Evolutionary conservation across 2,797 vertebrate genomes (phyloP), one percentile per base, ranked within the genome.

Genomic region (Argyrosomus regius): DNA sequence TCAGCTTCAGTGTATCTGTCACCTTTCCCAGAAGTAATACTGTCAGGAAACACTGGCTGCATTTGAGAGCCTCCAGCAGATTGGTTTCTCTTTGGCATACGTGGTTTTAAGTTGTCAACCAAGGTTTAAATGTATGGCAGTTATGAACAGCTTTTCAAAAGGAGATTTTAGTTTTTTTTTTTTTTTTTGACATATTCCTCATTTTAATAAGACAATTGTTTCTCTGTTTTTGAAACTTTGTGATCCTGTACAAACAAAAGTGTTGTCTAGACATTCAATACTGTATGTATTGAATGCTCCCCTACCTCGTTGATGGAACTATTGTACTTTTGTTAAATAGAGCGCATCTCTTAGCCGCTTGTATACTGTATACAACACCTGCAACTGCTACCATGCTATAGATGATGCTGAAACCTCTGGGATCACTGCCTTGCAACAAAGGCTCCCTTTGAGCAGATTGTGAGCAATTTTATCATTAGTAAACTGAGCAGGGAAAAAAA

Each of bases 401-500:
- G 90, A 93, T 91, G 89, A 92, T 87, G 91, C 89, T 83, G 80
- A 89, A 90, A 89, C 88, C 82, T 83, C 78, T 72, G 80, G 90
- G 92, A 92, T 94, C 88, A 88, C 90, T 90, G 92, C 84, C 87
- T 89, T 67, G 53, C 53, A 88, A 95, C 94, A 95, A 95, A 94
- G 89, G 75, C 82, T 75, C 67, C 88, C 93, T 94, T 95, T 95
- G 79, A 95, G 88, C 59, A 56, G 81, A 81, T 60, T 74, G 84
- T 82, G 84, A 92, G 88, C 85, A 94, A 92, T 94, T 92, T 94
- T 92, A 94, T 95, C 92, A 94, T 94, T 93, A 93, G 93, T 94
- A 94, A 95, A 95, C 87, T 88, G 93, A 95, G 92, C 88, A 93
- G 91, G 91, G 93, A 93, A 83, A 93, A 35, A 93, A 92, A 39